Evolutionary conservation across 2,888 invertebrate species (phyloP).

Genomic region (Megamerina dolium): DNA sequence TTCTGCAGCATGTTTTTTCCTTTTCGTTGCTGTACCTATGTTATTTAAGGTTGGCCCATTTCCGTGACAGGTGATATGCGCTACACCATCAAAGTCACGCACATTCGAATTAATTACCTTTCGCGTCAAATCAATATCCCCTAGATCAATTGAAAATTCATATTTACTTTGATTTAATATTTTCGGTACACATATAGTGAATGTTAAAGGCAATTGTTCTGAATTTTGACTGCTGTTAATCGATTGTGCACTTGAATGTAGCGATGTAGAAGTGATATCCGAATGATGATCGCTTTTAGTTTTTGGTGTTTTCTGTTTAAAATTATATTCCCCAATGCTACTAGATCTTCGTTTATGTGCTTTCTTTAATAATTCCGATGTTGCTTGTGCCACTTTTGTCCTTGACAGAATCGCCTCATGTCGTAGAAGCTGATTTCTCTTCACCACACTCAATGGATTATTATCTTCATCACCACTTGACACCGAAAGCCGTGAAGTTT

Average conservation of each 20-base stretch:
- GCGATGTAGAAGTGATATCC: too few relatives aligned
- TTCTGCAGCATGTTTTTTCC: too few relatives aligned
- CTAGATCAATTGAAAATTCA: conserved; percentile 11
- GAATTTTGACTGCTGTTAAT: too few relatives aligned
- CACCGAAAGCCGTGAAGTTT: not conserved
- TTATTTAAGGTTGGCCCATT: too few relatives aligned
- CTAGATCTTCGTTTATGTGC: conserved; percentile 3
- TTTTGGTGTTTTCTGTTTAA: too few relatives aligned
- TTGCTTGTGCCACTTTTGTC: not conserved
- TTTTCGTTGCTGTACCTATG: too few relatives aligned
- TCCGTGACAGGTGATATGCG: too few relatives aligned
- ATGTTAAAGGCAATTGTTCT: conserved; percentile 2
- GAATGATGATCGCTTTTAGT: too few relatives aligned
- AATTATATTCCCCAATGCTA: too few relatives aligned
- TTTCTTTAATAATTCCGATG: too few relatives aligned
- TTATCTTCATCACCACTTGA: conserved; percentile 7
- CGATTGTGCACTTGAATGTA: too few relatives aligned
- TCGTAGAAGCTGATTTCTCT: not conserved
- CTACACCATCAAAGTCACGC: not conserved
- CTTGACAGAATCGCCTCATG: not conserved
- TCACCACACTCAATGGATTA: not conserved
- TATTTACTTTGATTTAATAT: conserved; percentile 1
- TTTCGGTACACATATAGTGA: conserved; percentile 8
- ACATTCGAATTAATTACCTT: not conserved
- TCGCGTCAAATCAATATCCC: conserved; percentile 4